phyloP scores from a whole-genome alignment of 2,888 invertebrate species.

The Eledona agricola region DNA sequence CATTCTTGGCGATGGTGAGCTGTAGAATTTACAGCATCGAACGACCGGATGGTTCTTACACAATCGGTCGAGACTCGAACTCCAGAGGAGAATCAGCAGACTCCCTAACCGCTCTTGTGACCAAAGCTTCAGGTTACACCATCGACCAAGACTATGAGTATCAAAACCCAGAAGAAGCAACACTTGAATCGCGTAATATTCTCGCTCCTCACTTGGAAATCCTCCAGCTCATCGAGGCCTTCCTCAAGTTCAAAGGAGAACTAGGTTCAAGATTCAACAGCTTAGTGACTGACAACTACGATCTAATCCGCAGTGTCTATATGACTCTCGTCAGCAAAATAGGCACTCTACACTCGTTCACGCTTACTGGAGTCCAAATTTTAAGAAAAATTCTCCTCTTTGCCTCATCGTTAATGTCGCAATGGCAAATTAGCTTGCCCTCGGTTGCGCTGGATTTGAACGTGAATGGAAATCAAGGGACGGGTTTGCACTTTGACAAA shows the following conservation, averaged over 20 bases:
- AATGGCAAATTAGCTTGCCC: conserved; percentile 41
- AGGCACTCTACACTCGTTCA: conserved; percentile 43
- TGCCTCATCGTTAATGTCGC: conserved; percentile 40
- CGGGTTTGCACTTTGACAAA: conserved; percentile 4
- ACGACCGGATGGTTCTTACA: conserved; percentile 19
- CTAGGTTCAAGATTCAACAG: conserved; percentile 40
- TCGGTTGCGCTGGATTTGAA: conserved; percentile 28
- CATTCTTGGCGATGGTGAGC: background rate
- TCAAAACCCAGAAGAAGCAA: background rate
- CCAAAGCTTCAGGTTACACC: conserved; percentile 16
- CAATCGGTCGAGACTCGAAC: conserved; percentile 8
- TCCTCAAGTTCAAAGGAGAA: conserved; percentile 47
- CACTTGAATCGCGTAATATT: conserved; percentile 14
- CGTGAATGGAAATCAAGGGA: background rate
- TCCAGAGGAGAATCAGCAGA: conserved; percentile 8
- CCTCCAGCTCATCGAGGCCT: conserved; percentile 45
- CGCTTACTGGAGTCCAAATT: conserved; percentile 44
- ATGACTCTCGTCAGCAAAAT: conserved; percentile 44
- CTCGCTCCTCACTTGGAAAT: conserved; percentile 47
- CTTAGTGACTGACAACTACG: conserved; percentile 47
- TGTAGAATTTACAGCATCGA: conserved; percentile 14
- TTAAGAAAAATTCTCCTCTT: conserved; percentile 48
- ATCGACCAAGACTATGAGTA: conserved; percentile 1
- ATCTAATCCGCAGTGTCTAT: conserved; percentile 43
- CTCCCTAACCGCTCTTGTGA: conserved; percentile 8